These are phyloP conservation scores for Pseudocheirus occidentalis DNA, from an alignment of 2,797 vertebrate genomes.

Conservation along the genomic window DNA sequence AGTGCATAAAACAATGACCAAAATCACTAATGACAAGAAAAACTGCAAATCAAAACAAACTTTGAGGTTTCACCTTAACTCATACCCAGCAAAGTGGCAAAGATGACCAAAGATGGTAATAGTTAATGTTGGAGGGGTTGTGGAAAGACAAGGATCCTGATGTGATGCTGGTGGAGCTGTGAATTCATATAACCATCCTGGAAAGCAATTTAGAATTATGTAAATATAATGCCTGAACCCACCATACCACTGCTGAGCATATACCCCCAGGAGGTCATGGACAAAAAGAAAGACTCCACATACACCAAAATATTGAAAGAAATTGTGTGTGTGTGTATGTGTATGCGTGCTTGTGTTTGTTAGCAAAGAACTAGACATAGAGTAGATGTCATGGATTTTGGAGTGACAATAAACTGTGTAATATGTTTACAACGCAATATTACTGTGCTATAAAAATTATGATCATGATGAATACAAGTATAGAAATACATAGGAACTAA, in stretches of 20 bases:
- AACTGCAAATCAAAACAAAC: background rate
- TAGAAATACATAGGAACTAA: background rate
- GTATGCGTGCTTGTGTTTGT: too few relatives aligned
- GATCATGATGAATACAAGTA: background rate
- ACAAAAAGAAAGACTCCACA: background rate
- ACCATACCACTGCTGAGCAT: background rate
- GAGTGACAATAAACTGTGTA: background rate
- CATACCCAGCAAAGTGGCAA: background rate
- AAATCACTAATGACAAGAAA: background rate
- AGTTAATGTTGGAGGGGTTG: background rate
- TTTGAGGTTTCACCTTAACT: background rate
- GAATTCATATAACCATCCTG: background rate
- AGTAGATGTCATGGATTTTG: background rate
- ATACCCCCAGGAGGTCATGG: background rate
- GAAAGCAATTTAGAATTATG: background rate
- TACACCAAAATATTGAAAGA: background rate
- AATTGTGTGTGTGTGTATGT: background rate
- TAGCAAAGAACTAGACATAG: background rate
- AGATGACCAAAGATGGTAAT: background rate
- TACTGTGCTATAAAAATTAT: background rate
- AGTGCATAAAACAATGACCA: background rate
- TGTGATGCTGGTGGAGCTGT: background rate
- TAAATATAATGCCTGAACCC: background rate
- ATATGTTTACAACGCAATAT: background rate
- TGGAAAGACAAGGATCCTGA: background rate